Conservation (phyloP, 2,113 vertebrate species). For the Pelusios castaneus region DNA sequence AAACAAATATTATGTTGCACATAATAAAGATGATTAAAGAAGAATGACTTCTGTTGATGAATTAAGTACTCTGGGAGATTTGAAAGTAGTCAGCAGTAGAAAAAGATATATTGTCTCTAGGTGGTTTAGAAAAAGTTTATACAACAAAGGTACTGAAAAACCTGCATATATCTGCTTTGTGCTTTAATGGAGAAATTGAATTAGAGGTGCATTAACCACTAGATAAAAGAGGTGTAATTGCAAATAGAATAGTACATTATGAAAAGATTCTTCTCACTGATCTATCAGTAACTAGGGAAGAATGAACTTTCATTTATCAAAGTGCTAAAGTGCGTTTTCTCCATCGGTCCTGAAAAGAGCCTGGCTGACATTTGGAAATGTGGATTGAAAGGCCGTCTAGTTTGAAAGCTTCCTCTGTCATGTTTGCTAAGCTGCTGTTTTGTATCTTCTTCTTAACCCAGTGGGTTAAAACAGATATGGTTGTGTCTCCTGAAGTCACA, state of each 20-base stretch:
- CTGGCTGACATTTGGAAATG: not conserved
- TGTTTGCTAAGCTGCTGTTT: not conserved
- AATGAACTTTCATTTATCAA: not conserved
- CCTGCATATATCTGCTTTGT: not conserved
- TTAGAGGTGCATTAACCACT: not conserved
- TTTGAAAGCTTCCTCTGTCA: not conserved
- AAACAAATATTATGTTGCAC: not conserved
- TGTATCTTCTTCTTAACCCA: not conserved
- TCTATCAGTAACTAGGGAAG: not conserved
- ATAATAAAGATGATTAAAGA: accelerated
- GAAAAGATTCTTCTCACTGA: not conserved
- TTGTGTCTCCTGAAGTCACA: not conserved
- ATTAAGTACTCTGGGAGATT: not conserved
- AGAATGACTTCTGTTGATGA: not conserved
- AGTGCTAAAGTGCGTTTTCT: not conserved
- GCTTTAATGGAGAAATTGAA: not conserved
- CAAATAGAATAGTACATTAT: not conserved
- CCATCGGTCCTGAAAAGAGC: not conserved
- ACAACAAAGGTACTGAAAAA: accelerated
- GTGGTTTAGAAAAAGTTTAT: not conserved
- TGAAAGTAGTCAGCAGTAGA: not conserved
- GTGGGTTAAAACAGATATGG: not conserved
- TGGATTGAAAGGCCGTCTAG: not conserved
- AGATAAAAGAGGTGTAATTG: not conserved
- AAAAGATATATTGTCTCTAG: not conserved